phyloP scores from a whole-genome alignment of 2,113 vertebrate genomes.

The Onychorhynchus coronatus region DNA sequence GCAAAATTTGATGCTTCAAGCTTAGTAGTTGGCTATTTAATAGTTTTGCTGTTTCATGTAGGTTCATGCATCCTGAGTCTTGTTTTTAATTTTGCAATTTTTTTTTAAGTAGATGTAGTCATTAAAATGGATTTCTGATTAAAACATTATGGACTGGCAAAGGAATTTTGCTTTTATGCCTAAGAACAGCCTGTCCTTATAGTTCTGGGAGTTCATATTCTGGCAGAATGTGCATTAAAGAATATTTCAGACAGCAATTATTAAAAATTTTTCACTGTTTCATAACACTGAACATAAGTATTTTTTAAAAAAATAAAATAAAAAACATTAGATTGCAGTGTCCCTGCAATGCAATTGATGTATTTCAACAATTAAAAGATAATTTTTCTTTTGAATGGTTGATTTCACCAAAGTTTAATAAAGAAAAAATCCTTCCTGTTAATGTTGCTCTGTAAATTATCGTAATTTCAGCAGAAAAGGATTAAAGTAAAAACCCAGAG shows the following conservation, averaged over 20 bases:
- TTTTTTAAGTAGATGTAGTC: not conserved
- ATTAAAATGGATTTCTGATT: not conserved
- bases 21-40: not conserved
- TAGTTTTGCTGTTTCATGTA: not conserved
- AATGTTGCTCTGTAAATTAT: not conserved
- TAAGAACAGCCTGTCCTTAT: not conserved
- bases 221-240: not conserved
- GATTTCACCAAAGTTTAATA: not conserved
- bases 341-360: not conserved
- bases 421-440: not conserved
- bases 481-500: not conserved
- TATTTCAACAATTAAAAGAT: not conserved
- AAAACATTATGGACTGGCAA: not conserved
- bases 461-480: rapidly evolving
- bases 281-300: not conserved
- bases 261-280: not conserved
- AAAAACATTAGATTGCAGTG: not conserved
- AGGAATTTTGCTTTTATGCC: not conserved
- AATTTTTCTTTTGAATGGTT: not conserved
- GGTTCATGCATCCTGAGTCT: not conserved
- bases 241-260: not conserved
- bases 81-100: not conserved
- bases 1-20: not conserved
- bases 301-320: not conserved
- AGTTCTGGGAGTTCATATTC: not conserved